Evolutionary conservation across 2,888 invertebrate genomes (phyloP), one percentile per base, ranked within the genome.

Genomic region (Laothoe populi): DNA sequence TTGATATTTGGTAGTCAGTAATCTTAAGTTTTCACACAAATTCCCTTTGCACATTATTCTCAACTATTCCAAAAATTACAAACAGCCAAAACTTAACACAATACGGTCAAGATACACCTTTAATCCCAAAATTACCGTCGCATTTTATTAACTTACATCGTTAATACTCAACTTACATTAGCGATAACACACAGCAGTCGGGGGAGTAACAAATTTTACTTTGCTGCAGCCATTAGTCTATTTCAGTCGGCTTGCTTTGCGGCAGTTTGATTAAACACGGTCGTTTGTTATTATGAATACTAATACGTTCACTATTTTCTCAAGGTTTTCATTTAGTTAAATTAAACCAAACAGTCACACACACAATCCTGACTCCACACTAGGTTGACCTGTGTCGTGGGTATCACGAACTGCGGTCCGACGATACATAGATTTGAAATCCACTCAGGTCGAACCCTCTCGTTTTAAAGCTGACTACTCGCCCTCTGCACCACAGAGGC

Each of bases 211-310:
- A 63, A 67, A 66, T 70, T 70, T 65, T 66, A 49, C 65, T 69
- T 67, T 66, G 45, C 57, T 62, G 48, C 61, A 57, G 57, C 66
- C 62, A 69, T 72, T 72, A 66, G 66, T 70, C 68, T 67, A 42
- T 65, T 66, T 63, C 42, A 64, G 57, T 63, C 35, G 63, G 48
- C 61, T 67, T 64, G 62, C 64, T 64, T 64, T 46, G 61, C 26
- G 57, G 60, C 48, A 23, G 58, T 63, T 57, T 68, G 59, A 67
- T 71, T 64, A 67, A 71, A 69, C 60, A 48, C 62, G 38, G 57
- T 59, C 57, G 53, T 66, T 66, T 60, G 66, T 64, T 64, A 57
- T 61, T 48, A 46, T 16, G 49, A 44, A 19, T 19, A 44, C 5
- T 7, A 19, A 61, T 42, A 61, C 48, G 48, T 16, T 19, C n/a